A percentile compares a stretch with the other conserved stretches of the same genome.
phyloP scores from a whole-genome alignment of 1,140 invertebrate species.

The Heterodera carotae region DNA sequence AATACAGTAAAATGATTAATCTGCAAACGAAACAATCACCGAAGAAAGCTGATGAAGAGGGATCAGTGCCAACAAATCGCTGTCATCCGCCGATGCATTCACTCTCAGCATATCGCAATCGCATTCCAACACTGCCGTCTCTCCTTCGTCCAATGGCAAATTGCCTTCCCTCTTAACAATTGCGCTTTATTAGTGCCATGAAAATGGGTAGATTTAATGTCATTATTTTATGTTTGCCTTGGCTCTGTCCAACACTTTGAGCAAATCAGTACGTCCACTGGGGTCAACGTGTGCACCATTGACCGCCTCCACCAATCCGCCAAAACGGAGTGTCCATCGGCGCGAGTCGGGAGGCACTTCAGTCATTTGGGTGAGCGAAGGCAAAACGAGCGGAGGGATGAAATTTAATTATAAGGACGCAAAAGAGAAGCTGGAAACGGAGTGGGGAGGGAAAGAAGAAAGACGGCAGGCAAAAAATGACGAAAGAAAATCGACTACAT shows the following conservation, averaged over 20 bases:
- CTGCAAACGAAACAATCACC: neutral
- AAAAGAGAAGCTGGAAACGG: neutral
- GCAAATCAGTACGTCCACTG: slow-evolving; percentile 54
- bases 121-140: slow-evolving; percentile 6
- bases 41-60: slow-evolving; percentile 50
- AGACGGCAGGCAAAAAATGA: neutral
- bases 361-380: neutral
- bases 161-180: neutral
- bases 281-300: slow-evolving; percentile 49
- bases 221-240: slow-evolving; percentile 25
- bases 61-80: slow-evolving; percentile 34
- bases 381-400: neutral
- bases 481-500: neutral
- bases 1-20: neutral
- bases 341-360: neutral
- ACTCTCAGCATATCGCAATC: slow-evolving; percentile 14
- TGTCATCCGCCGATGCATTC: slow-evolving; percentile 11
- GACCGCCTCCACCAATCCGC: slow-evolving; percentile 47
- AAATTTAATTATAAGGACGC: slow-evolving; percentile 3
- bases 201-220: neutral
- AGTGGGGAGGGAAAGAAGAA: neutral
- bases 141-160: neutral
- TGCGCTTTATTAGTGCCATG: too few relatives aligned
- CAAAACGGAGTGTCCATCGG: slow-evolving; percentile 27
- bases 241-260: slow-evolving; percentile 46